Percentiles rank a stretch among this genome's conserved stretches.
These are phyloP conservation scores for Gallinago undulata DNA, from an alignment of 2,113 vertebrate species.

Conservation along the genomic window DNA sequence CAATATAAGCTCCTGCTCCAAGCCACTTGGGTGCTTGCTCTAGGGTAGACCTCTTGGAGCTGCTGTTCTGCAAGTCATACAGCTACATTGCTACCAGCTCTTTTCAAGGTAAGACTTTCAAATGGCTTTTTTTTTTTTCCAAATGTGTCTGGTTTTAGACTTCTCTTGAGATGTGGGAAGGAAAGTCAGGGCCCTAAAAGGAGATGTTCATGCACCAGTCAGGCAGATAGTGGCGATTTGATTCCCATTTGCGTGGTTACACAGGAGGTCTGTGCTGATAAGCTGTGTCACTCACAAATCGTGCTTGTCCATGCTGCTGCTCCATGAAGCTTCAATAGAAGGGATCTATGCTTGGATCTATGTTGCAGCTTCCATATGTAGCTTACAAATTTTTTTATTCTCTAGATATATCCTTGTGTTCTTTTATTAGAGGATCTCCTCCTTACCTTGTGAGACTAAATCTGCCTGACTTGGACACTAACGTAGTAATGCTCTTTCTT, in stretches of 20 bases:
- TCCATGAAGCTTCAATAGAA: background rate
- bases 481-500: background rate
- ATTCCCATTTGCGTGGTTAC: background rate
- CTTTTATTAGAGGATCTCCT: background rate
- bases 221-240: background rate
- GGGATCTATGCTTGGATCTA: background rate
- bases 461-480: background rate
- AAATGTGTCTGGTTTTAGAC: background rate
- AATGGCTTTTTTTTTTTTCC: background rate
- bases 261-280: background rate
- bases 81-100: background rate
- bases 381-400: background rate
- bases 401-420: fast-evolving
- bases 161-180: background rate
- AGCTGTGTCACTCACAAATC: background rate
- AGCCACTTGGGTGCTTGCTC: background rate
- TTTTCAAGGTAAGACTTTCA: background rate
- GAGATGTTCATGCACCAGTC: fast-evolving
- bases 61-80: background rate
- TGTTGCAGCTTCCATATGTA: background rate
- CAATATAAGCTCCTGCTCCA: background rate
- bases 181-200: background rate
- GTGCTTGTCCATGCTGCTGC: background rate
- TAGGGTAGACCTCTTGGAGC: background rate
- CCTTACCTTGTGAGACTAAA: background rate